Evolutionary conservation across 2,797 vertebrate genomes (phyloP).

Genomic region (Poecilia velifera): DNA sequence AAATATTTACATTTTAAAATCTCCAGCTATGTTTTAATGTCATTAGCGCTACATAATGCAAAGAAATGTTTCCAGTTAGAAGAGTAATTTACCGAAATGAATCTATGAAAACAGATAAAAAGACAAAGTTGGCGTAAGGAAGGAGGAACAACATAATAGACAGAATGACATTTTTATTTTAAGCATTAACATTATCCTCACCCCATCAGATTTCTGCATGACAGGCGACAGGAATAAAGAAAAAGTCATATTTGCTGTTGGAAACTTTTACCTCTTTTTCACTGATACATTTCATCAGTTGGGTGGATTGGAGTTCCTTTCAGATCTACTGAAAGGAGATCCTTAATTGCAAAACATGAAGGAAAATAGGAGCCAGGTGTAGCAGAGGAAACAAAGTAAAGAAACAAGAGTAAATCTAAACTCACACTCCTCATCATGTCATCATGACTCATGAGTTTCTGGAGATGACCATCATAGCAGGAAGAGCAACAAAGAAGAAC

Average conservation of each 20-base stretch:
- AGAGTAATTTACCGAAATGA: conserved; percentile 16
- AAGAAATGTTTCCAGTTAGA: conserved; percentile 1
- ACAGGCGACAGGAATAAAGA: background rate
- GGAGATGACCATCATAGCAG: background rate
- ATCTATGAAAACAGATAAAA: conserved; percentile 22
- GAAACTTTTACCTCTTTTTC: background rate
- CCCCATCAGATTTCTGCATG: conserved; percentile 44
- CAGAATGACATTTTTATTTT: conserved; percentile 30
- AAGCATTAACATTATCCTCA: conserved; percentile 40
- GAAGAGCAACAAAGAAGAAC: background rate
- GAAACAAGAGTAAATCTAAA: background rate
- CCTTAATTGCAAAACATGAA: background rate
- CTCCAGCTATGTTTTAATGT: background rate
- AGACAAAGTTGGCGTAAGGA: conserved; percentile 13
- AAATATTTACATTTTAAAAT: background rate
- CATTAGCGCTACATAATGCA: background rate
- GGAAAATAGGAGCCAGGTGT: background rate
- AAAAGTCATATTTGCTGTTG: background rate
- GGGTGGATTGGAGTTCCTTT: background rate
- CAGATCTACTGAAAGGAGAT: background rate
- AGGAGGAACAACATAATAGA: conserved; percentile 23
- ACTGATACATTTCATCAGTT: background rate
- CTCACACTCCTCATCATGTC: background rate
- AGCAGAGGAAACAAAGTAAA: background rate
- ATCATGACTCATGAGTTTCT: background rate